Conservation (phyloP, 1,140 invertebrate genomes). For the Drosophila lacteicornis region DNA sequence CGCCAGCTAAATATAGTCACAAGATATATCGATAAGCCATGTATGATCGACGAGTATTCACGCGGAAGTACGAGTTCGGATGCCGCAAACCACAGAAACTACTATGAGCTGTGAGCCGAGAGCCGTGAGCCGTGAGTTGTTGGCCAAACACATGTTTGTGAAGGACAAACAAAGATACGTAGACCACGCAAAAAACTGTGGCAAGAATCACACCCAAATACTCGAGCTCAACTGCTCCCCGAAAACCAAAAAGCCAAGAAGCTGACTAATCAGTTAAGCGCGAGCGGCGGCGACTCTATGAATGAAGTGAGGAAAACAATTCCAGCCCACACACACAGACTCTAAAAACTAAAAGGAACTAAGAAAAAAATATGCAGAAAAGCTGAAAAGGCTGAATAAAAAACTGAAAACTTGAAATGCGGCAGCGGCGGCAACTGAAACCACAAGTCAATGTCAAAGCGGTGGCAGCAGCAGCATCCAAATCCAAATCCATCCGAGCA, state of each 20-base stretch:
- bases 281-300: slow-evolving; percentile 36
- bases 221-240: slow-evolving; percentile 45
- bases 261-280: slow-evolving; percentile 75
- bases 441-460: slow-evolving; percentile 79
- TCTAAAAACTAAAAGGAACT: slow-evolving; percentile 25
- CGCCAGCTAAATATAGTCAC: slow-evolving; percentile 67
- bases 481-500: slow-evolving; percentile 23
- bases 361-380: slow-evolving; percentile 21
- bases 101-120: slow-evolving; percentile 13
- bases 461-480: slow-evolving; percentile 67
- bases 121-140: slow-evolving; percentile 14
- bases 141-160: slow-evolving; percentile 50
- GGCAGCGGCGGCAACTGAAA: slow-evolving; percentile 67
- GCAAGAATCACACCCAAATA: slow-evolving; percentile 71
- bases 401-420: slow-evolving; percentile 55
- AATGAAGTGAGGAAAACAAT: slow-evolving; percentile 76
- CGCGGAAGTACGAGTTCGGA: slow-evolving; percentile 68
- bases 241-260: slow-evolving; percentile 49
- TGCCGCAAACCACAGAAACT: slow-evolving; percentile 56
- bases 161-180: slow-evolving; percentile 67
- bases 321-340: slow-evolving; percentile 71
- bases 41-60: slow-evolving; percentile 44
- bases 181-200: slow-evolving; percentile 71
- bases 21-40: slow-evolving; percentile 56
- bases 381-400: slow-evolving; percentile 29